Evolutionary conservation across 2,113 vertebrate genomes (phyloP), one percentile per base, ranked within the genome.

Genomic region (Percopsis transmontana): DNA sequence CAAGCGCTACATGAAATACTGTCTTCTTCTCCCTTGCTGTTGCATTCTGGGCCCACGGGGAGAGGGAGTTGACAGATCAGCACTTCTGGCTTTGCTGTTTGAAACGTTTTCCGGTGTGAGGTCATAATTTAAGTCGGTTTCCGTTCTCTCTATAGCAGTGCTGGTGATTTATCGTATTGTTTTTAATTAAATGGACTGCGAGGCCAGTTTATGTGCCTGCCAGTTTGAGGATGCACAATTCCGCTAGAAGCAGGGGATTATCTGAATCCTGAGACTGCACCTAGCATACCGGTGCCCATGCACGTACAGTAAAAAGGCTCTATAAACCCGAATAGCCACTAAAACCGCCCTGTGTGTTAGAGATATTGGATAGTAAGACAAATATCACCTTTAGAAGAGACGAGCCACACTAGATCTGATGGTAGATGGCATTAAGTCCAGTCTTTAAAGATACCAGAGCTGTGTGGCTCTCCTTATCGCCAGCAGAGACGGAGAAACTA

Each of bases 181-280:
- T 91, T 85, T 91, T 89, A 91, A 91, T 91, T 89, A 91, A 91
- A 89, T 88, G 70, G 85, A 91, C 88, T 83, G 83, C 77, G 72
- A 60, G 47, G 14, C 57, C 18, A 40, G 60, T 83, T 82, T 86
- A 90, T 87, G 83, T 87, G 84, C 81, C 80, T 64, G 6, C 70
- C 64, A 18, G 78, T 75, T 89, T 80, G 73, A 81, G 81, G 85
- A 86, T 72, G 47, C 79, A 82, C 90, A 60, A 27, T 84, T 87
- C 84, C 83, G 72, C 74, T 70, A 62, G 73, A 68, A 81, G 60
- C 76, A 74, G 72, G 68, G 74, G 73, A 70, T 83, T 83, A 70
- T 85, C 83, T 83, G 72, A 71, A 71, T 83, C 86, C 77, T 78
- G 52, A 68, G 85, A 84, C 83, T 86, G 82, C n/a, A 23, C 15